phyloP scores from a whole-genome alignment of 1,140 invertebrate species.

The Penaeus japonicus region DNA sequence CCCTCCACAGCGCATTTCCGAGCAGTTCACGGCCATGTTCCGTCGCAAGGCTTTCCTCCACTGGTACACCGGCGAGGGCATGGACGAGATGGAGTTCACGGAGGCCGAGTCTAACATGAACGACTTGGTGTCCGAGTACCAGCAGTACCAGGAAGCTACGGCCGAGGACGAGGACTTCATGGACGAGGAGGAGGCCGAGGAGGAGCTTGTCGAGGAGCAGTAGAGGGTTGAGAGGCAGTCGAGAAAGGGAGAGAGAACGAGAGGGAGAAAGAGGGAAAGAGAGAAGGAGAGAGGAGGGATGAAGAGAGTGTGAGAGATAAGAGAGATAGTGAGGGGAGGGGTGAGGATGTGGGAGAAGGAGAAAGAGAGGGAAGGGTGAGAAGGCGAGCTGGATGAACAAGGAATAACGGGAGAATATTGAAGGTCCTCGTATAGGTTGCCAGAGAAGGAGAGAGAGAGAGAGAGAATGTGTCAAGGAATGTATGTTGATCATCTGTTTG shows the following conservation, averaged over 20 bases:
- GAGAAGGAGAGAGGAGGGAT: not conserved
- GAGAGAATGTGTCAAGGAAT: no score
- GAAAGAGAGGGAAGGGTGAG: no score
- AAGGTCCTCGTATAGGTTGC: no score
- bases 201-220: not conserved
- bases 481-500: no score
- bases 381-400: no score
- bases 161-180: slow-evolving; percentile 29
- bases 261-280: not conserved
- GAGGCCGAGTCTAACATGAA: slow-evolving; percentile 39
- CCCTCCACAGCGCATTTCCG: slow-evolving; percentile 30
- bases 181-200: slow-evolving; percentile 23
- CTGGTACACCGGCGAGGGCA: slow-evolving; percentile 36
- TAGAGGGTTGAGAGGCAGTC: not conserved
- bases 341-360: no score
- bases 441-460: no score
- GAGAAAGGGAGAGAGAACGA: not conserved
- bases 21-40: slow-evolving; percentile 44
- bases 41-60: slow-evolving; percentile 39
- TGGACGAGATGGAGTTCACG: slow-evolving; percentile 43
- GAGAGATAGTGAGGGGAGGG: no score
- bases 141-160: slow-evolving; percentile 36
- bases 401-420: no score
- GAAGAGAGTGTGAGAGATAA: no score
- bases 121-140: slow-evolving; percentile 31